phyloP scores from a whole-genome alignment of 2,113 vertebrate genomes.

The Empidonax alnorum region DNA sequence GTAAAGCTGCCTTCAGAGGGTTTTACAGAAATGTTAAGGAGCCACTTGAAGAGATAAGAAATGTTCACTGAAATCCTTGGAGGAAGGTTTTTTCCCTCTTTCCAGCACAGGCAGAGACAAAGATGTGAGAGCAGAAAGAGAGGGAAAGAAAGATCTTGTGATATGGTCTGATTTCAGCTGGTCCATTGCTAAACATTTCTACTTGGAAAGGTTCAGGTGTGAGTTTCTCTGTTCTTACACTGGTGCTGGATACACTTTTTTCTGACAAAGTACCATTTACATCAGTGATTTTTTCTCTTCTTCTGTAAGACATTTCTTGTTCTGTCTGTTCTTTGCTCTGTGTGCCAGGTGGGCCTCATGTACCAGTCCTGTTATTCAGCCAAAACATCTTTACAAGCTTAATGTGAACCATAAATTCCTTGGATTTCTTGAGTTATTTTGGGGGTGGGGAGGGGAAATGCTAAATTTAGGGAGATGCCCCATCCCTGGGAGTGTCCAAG shows the following conservation, averaged over 20 bases:
- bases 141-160: background rate
- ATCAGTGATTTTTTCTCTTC: background rate
- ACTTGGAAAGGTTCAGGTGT: background rate
- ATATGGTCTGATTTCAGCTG: background rate
- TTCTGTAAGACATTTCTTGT: background rate
- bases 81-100: background rate
- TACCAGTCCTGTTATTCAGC: background rate
- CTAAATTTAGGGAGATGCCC: background rate
- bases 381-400: background rate
- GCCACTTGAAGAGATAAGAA: background rate
- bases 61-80: background rate
- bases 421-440: background rate
- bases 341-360: background rate
- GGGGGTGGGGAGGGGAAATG: background rate
- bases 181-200: background rate
- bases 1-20: background rate
- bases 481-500: background rate
- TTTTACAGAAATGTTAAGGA: background rate
- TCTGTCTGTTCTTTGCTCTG: background rate
- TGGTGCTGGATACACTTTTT: background rate
- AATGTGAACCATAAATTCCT: background rate
- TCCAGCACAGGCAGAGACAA: background rate
- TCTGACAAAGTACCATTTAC: background rate
- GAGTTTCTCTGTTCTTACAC: background rate
- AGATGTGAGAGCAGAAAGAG: background rate